phyloP scores from a whole-genome alignment of 2,888 invertebrate species.

The Labia minor region DNA sequence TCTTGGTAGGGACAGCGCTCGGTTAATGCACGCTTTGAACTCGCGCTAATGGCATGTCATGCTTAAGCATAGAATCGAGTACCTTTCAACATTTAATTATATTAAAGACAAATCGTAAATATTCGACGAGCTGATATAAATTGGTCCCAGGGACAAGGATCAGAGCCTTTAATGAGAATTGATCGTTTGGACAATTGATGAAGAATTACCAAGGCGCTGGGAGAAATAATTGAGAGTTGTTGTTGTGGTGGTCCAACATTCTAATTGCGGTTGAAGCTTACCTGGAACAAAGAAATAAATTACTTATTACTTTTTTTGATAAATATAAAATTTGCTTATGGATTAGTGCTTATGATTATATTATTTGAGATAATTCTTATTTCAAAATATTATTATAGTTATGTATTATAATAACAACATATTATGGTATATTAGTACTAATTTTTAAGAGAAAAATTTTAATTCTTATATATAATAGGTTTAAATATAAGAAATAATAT shows the following conservation, averaged over 20 bases:
- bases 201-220: background rate
- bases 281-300: slow-evolving; percentile 2
- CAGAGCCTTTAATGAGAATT: background rate
- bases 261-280: background rate
- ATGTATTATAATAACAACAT: too few relatives aligned
- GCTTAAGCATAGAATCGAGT: background rate
- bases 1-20: background rate
- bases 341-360: too few relatives aligned
- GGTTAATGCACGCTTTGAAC: slow-evolving; percentile 8
- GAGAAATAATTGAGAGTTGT: background rate
- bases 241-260: background rate
- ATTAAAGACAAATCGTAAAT: slow-evolving; percentile 3
- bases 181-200: background rate
- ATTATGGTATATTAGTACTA: too few relatives aligned
- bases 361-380: too few relatives aligned
- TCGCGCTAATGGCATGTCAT: slow-evolving; percentile 3
- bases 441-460: too few relatives aligned
- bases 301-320: background rate
- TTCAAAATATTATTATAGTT: too few relatives aligned
- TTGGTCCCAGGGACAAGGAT: background rate
- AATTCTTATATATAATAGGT: too few relatives aligned
- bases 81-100: background rate
- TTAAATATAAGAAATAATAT: too few relatives aligned
- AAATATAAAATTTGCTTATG: background rate
- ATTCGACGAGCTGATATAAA: background rate